phyloP scores from a whole-genome alignment of 2,888 invertebrate genomes.

The Cabera pusaria region DNA sequence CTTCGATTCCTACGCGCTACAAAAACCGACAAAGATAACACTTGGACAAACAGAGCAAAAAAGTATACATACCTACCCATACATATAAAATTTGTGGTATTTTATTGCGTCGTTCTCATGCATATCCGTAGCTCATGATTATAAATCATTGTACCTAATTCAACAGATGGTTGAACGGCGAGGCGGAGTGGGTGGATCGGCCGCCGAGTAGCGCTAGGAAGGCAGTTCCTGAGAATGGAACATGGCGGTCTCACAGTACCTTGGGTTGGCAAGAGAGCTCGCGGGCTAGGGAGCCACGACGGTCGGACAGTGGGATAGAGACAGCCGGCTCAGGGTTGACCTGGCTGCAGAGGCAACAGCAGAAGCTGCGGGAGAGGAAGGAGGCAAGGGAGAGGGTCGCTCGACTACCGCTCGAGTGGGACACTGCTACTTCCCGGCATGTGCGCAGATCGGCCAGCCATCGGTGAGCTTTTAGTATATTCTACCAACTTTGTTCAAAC shows the following conservation, averaged over 20 bases:
- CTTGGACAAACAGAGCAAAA: slow-evolving; percentile 36
- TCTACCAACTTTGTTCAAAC: no score
- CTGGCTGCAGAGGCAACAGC: slow-evolving; percentile 93
- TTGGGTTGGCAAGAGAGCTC: slow-evolving; percentile 68
- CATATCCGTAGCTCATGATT: slow-evolving; percentile 22
- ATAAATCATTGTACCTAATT: slow-evolving; percentile 1
- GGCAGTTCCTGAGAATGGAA: slow-evolving; percentile 62
- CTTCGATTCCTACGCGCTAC: slow-evolving; percentile 53
- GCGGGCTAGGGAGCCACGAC: slow-evolving; percentile 61
- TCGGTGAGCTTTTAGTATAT: slow-evolving; percentile 57
- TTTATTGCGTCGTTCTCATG: slow-evolving; percentile 26
- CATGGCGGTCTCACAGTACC: slow-evolving; percentile 69
- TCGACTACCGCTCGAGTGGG: slow-evolving; percentile 87
- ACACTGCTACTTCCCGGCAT: slow-evolving; percentile 69
- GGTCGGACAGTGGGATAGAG: slow-evolving; percentile 67
- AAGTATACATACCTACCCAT: slow-evolving; percentile 6
- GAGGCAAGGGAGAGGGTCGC: slow-evolving; percentile 89
- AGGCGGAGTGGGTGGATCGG: slow-evolving; percentile 68
- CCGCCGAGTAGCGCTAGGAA: slow-evolving; percentile 58
- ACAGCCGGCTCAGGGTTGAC: slow-evolving; percentile 82
- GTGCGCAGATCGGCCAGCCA: slow-evolving; percentile 79
- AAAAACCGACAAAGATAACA: slow-evolving; percentile 43
- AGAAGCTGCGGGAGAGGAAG: slow-evolving; percentile 89
- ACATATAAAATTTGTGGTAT: slow-evolving; percentile 5
- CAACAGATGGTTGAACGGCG: slow-evolving; percentile 72